A percentile compares a stretch with the other conserved stretches of the same genome.
These are phyloP conservation scores for Bubalus kerabau DNA, from an alignment of 2,113 vertebrate species.

Conservation along the genomic window DNA sequence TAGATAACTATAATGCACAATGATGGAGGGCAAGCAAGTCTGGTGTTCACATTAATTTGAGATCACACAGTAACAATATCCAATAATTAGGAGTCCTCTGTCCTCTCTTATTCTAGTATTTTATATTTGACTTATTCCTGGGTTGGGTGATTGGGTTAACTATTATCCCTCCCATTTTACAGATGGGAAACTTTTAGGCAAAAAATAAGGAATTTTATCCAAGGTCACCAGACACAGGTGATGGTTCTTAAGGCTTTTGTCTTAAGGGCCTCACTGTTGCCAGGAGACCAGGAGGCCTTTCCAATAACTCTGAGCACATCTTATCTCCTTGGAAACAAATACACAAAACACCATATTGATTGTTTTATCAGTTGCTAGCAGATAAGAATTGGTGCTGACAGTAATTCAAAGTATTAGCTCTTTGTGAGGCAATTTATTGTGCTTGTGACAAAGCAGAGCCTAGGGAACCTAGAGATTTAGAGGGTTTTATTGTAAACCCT, in stretches of 20 bases:
- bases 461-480: slow-evolving; percentile 51
- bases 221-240: neutral
- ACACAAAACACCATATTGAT: slow-evolving; percentile 72
- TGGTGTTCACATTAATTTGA: neutral
- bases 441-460: slow-evolving; percentile 56
- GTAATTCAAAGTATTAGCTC: slow-evolving; percentile 65
- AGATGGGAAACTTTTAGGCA: neutral
- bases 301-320: slow-evolving; percentile 26
- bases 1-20: neutral
- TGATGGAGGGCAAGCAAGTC: neutral
- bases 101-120: neutral
- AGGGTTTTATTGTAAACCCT: slow-evolving; percentile 45
- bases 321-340: slow-evolving; percentile 59
- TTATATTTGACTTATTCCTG: neutral
- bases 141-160: neutral
- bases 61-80: neutral
- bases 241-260: neutral
- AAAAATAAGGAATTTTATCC: neutral
- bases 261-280: neutral
- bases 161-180: slow-evolving; percentile 27
- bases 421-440: slow-evolving; percentile 62
- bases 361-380: slow-evolving; percentile 72
- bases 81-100: neutral
- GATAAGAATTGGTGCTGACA: slow-evolving; percentile 64
- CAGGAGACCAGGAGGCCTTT: neutral